phyloP scores from a whole-genome alignment of 92 coral and sea anemone species.

The Virgularia gustaviana region DNA sequence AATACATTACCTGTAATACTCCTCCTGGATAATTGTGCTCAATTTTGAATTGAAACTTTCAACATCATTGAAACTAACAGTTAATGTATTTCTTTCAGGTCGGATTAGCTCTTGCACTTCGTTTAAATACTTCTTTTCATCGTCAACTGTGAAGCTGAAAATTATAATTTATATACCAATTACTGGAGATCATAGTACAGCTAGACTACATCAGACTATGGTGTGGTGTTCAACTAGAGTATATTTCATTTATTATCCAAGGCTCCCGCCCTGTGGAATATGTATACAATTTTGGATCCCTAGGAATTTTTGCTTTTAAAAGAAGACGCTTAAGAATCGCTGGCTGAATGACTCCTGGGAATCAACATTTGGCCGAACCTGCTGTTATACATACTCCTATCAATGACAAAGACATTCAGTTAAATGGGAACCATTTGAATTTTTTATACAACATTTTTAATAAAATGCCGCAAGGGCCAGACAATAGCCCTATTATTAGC shows the following conservation, averaged over 20 bases:
- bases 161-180: background rate
- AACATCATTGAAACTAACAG: slow-evolving; percentile 87
- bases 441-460: too few species aligned
- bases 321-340: too few species aligned
- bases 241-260: background rate
- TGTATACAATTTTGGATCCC: too few species aligned
- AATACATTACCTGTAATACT: slow-evolving; percentile 72
- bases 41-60: slow-evolving; percentile 80
- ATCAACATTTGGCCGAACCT: too few species aligned
- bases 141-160: slow-evolving; percentile 79
- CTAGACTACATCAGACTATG: background rate
- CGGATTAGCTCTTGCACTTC: slow-evolving; percentile 90
- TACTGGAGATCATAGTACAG: background rate
- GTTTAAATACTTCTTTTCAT: slow-evolving; percentile 81
- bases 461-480: too few species aligned
- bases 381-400: too few species aligned
- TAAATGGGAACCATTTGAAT: too few species aligned
- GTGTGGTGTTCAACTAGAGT: background rate
- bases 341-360: too few species aligned
- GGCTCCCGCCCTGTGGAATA: too few species aligned
- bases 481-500: too few species aligned
- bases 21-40: slow-evolving; percentile 83
- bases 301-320: too few species aligned
- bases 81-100: slow-evolving; percentile 93
- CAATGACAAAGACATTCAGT: too few species aligned